Evolutionary conservation across 1,140 invertebrate species (phyloP), one percentile per base, ranked within the genome.

Genomic region (Centruroides sculpturatus): DNA sequence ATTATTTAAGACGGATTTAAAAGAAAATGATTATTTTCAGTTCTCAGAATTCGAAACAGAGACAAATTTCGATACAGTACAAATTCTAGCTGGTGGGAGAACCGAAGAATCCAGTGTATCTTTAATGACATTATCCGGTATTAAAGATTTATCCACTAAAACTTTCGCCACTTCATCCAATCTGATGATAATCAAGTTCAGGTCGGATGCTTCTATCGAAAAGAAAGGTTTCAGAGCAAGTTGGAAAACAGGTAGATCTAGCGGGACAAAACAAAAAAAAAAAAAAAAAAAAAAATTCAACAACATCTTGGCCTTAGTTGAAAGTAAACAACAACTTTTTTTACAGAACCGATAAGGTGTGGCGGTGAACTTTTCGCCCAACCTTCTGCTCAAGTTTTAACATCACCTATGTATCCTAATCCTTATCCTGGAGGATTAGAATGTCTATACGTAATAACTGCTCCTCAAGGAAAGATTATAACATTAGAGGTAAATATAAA

Each of bases 31-130:
- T 51, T 51, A 5, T 53, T 71, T 74, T 54, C 79, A 96, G 82
- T 94, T 98, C 75, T 90, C 91, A 80, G 89, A 94, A 76, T 97
- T 98, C 74, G 92, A 94, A 71, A 98, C 93, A 5, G 94, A 98
- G 76, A 89, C 92, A 72, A 86, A 88, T 67, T 92, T 93, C 69
- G 94, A 98, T 74, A 91, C 92, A 47, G 91, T 98, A 6, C 91
- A 95, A 75, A 89, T 98, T 66, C 78, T 96, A 65, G 90, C 91
- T 3, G 94, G 95, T 35, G 94, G 93, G 35, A 80, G 89, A 67
- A 94, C 93, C 4, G 93, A 97, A 77, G 89, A 95, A 61, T 89
- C 92, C 66, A 87, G 91, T 12, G 86, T 92, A 4, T 91, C 88
- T 64, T 75, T 97, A 63, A 89, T 88, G 0, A 94, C 90, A 1